Evolutionary conservation across 2,797 vertebrate species (phyloP).

Genomic region (Gobionotothen gibberifrons): DNA sequence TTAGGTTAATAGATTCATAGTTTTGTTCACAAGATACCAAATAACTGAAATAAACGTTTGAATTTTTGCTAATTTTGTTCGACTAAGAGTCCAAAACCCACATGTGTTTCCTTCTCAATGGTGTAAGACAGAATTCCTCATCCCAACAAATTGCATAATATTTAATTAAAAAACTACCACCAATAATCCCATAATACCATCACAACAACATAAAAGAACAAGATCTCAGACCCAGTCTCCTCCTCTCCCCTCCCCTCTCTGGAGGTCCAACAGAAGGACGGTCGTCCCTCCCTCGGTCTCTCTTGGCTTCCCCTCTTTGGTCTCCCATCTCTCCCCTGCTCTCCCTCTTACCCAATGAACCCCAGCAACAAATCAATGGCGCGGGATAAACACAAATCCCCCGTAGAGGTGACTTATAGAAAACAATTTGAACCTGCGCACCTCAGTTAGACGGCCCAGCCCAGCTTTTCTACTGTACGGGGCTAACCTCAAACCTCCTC

Average conservation of each 20-base stretch:
- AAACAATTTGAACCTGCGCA: constrained; percentile 80
- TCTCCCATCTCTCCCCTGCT: constrained; percentile 47
- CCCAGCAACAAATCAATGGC: constrained; percentile 81
- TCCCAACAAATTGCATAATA: neutral
- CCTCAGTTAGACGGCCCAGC: constrained; percentile 63
- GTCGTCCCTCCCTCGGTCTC: constrained; percentile 36
- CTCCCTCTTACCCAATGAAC: constrained; percentile 66
- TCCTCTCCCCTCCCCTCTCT: constrained; percentile 14
- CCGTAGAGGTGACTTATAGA: constrained; percentile 83
- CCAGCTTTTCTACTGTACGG: constrained; percentile 72
- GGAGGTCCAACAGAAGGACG: constrained; percentile 55
- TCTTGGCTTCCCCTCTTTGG: constrained; percentile 57
- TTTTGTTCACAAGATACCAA: neutral
- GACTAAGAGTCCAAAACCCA: too few species aligned
- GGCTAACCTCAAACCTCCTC: constrained; percentile 79
- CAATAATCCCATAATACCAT: neutral
- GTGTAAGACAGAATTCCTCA: neutral
- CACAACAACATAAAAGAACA: neutral
- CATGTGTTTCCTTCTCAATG: neutral
- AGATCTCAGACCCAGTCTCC: neutral
- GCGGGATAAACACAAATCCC: constrained; percentile 80
- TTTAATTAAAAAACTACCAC: neutral
- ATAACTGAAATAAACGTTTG: neutral
- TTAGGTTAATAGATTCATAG: neutral
- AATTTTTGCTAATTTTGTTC: neutral